Percentiles rank a stretch among this genome's conserved stretches.
Conservation (phyloP, 2,888 invertebrate species). For the Cryptophagus acutangulus region DNA sequence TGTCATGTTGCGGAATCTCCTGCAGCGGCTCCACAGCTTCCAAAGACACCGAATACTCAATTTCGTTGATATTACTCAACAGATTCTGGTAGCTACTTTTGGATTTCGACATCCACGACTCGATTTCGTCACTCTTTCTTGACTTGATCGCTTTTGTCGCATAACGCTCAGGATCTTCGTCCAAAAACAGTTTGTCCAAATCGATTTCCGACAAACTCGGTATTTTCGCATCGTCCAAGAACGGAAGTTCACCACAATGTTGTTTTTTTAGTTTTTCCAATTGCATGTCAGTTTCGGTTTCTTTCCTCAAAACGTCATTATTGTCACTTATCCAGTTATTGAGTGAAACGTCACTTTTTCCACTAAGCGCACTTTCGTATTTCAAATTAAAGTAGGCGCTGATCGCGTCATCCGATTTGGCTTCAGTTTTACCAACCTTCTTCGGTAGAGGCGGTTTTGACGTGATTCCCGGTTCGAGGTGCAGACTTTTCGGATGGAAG, state of each 20-base stretch:
- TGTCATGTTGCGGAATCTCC: conserved; percentile 30
- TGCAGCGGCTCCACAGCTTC: conserved; percentile 13
- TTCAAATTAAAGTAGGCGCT: conserved; percentile 34
- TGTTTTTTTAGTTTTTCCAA: conserved; percentile 24
- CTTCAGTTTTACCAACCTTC: conserved; percentile 29
- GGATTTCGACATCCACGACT: conserved; percentile 39
- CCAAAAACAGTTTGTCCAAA: conserved; percentile 32
- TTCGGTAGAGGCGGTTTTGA: conserved; percentile 44
- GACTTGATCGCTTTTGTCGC: conserved; percentile 14
- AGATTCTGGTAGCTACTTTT: conserved; percentile 37
- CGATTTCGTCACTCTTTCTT: conserved; percentile 25
- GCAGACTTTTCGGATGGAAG: too few relatives aligned
- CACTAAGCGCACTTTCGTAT: conserved; percentile 19
- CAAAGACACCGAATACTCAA: conserved; percentile 24
- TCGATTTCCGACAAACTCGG: conserved; percentile 34
- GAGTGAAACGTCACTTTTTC: conserved; percentile 5
- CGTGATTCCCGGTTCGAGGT: conserved; percentile 39
- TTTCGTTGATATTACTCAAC: conserved; percentile 33
- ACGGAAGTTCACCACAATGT: conserved; percentile 16
- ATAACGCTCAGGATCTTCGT: conserved; percentile 25
- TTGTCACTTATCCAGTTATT: too few relatives aligned
- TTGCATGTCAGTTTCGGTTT: conserved; percentile 30
- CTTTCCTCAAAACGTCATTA: conserved; percentile 21
- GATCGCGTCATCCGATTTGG: conserved; percentile 17
- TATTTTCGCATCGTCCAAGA: conserved; percentile 28